These are phyloP conservation scores for Eupithecia vulgata DNA, from an alignment of 2,888 invertebrate genomes.

Conservation along the genomic window DNA sequence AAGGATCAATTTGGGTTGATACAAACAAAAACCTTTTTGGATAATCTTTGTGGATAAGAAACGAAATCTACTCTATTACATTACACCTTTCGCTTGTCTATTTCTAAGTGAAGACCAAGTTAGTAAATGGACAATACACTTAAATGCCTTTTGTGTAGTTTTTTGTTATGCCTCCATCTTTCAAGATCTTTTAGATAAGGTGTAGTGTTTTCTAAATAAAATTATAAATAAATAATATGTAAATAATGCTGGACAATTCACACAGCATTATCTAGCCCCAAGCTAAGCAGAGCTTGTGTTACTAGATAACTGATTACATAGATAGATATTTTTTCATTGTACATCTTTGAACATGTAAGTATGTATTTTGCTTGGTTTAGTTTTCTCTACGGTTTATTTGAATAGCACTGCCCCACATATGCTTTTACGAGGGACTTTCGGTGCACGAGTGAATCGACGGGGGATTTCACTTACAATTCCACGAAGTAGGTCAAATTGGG, in stretches of 20 bases:
- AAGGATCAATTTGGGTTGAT: neutral
- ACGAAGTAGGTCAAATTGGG: slow-evolving; percentile 56
- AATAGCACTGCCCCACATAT: slow-evolving; percentile 28
- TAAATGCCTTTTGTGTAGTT: neutral
- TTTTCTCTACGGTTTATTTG: slow-evolving; percentile 7
- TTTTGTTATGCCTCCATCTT: neutral
- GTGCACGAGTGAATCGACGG: slow-evolving; percentile 47
- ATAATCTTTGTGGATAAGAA: neutral
- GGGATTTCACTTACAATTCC: slow-evolving; percentile 45
- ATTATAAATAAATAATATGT: no score
- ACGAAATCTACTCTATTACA: neutral
- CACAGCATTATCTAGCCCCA: no score
- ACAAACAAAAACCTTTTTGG: neutral
- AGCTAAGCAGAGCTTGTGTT: no score
- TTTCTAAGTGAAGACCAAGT: neutral
- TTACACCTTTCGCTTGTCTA: neutral
- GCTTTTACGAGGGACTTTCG: slow-evolving; percentile 46
- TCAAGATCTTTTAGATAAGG: neutral
- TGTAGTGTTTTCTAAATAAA: no score
- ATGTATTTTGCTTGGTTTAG: neutral
- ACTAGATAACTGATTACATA: no score
- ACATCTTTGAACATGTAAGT: neutral
- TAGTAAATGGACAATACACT: neutral
- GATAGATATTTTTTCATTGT: no score
- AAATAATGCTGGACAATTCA: no score